Evolutionary conservation across 2,888 invertebrate species (phyloP).

Genomic region (Agrochola macilenta): DNA sequence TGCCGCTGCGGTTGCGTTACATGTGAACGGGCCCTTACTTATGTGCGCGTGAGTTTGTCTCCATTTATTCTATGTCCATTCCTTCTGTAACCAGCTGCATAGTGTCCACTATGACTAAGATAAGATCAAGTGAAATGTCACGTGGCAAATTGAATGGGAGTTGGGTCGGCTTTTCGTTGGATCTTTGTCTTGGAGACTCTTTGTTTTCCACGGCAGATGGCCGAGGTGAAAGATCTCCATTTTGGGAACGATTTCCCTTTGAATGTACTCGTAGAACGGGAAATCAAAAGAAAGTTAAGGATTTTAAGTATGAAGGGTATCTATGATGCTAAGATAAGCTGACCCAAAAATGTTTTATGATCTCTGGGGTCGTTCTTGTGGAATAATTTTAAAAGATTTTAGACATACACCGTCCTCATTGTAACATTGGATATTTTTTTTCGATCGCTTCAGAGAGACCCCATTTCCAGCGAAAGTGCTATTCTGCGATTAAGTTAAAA

Average conservation of each 20-base stretch:
- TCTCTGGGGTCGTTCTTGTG: background rate
- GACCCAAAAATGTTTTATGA: slow-evolving; percentile 10
- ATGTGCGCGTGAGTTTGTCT: background rate
- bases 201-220: slow-evolving; percentile 53
- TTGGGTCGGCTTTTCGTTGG: slow-evolving; percentile 65
- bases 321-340: slow-evolving; percentile 16
- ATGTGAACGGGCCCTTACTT: background rate
- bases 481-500: no score
- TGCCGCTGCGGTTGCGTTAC: no score
- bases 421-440: background rate
- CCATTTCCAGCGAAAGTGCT: no score
- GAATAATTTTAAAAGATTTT: slow-evolving; percentile 7
- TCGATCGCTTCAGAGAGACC: no score
- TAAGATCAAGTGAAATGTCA: slow-evolving; percentile 65
- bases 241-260: slow-evolving; percentile 45
- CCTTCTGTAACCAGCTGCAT: slow-evolving; percentile 27
- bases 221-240: slow-evolving; percentile 48
- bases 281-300: slow-evolving; percentile 13
- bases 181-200: slow-evolving; percentile 60
- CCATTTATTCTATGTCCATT: background rate
- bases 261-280: slow-evolving; percentile 18
- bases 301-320: slow-evolving; percentile 10
- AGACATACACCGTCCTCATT: background rate
- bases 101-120: slow-evolving; percentile 49
- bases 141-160: slow-evolving; percentile 70